phyloP scores from a whole-genome alignment of 2,113 vertebrate genomes.

The Paralichthys olivaceus region DNA sequence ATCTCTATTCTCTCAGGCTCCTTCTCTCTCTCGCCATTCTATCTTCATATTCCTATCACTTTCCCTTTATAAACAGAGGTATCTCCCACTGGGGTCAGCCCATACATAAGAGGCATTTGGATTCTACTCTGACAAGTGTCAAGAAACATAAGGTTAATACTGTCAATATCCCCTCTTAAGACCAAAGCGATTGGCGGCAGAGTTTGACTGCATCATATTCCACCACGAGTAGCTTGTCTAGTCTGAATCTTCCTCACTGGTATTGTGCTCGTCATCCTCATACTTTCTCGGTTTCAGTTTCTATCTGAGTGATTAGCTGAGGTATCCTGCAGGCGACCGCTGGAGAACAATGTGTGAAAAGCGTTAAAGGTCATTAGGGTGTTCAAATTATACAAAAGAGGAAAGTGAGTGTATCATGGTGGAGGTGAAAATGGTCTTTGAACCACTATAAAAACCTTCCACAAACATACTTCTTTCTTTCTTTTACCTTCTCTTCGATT shows the following conservation, averaged over 20 bases:
- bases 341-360: slow-evolving; percentile 15
- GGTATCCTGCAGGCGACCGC: background rate
- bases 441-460: no score
- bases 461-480: no score
- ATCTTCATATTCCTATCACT: slow-evolving; percentile 27
- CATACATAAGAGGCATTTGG: slow-evolving; percentile 30
- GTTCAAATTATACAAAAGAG: no score
- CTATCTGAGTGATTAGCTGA: background rate
- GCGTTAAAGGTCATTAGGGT: background rate
- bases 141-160: slow-evolving; percentile 64
- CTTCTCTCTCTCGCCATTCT: background rate
- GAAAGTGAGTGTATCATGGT: no score
- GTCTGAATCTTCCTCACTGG: slow-evolving; percentile 5
- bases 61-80: slow-evolving; percentile 47
- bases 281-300: background rate
- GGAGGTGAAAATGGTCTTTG: no score
- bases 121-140: slow-evolving; percentile 50
- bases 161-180: slow-evolving; percentile 43
- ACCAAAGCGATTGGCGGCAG: background rate
- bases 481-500: no score
- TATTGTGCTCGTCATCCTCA: background rate
- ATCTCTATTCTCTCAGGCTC: slow-evolving; percentile 51
- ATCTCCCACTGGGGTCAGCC: slow-evolving; percentile 20
- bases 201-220: slow-evolving; percentile 20
- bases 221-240: background rate